Conservation (phyloP, 53 echinoderm and acorn worm species). For the Mesocentrotus franciscanus region DNA sequence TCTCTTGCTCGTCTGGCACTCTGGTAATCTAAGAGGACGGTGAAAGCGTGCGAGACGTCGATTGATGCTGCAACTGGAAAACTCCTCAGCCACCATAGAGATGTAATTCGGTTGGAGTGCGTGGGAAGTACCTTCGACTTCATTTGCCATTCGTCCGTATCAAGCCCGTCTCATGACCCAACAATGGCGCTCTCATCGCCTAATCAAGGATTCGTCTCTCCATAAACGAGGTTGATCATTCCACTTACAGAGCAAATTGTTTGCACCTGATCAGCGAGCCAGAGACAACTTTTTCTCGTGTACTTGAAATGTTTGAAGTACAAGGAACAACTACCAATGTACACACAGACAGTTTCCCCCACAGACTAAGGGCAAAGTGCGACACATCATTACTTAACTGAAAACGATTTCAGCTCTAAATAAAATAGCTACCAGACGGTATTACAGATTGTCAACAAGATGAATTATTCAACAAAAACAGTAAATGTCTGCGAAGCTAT, state of each 20-base stretch:
- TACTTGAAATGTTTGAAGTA: background rate
- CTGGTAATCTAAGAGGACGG: conserved; percentile 36
- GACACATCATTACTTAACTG: no score
- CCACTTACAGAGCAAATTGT: background rate
- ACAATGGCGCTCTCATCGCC: conserved; percentile 8
- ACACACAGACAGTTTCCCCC: no score
- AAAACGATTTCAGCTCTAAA: no score
- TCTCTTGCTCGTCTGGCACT: background rate
- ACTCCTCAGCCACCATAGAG: conserved; percentile 29
- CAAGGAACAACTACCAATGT: no score
- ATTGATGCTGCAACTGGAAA: conserved; percentile 8
- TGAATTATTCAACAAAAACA: no score
- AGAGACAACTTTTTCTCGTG: conserved; percentile 11
- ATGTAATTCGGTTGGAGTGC: conserved; percentile 32
- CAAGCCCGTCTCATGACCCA: conserved; percentile 5
- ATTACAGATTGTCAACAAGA: no score
- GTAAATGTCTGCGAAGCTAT: no score
- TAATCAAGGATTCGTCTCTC: background rate
- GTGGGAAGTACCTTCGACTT: conserved; percentile 26
- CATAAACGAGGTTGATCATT: background rate
- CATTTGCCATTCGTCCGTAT: conserved; percentile 21
- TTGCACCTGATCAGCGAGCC: background rate
- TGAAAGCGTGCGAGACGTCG: background rate
- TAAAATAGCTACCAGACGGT: no score
- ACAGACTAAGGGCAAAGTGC: no score